phyloP scores from a whole-genome alignment of 2,888 invertebrate genomes.

The Polydesmus complanatus region DNA sequence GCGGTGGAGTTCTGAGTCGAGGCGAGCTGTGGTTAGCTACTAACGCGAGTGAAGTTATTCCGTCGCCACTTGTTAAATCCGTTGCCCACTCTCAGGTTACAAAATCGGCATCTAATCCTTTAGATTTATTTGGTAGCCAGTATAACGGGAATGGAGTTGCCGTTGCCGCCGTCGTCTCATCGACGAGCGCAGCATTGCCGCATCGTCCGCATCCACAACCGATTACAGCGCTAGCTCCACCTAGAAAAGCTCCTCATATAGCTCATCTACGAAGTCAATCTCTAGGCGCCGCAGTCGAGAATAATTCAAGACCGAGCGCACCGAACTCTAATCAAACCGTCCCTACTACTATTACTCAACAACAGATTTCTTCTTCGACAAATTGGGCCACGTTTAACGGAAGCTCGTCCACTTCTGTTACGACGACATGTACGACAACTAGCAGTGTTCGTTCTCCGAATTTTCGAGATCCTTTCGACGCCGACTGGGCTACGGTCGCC shows the following conservation, averaged over 20 bases:
- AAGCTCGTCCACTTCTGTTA: not conserved
- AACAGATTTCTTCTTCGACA: no score
- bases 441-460: not conserved
- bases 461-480: slow-evolving; percentile 57
- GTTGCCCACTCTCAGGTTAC: not conserved
- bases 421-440: not conserved
- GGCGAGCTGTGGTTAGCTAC: slow-evolving; percentile 22
- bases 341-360: slow-evolving; percentile 1
- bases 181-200: slow-evolving; percentile 18
- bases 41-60: slow-evolving; percentile 19
- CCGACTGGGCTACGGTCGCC: slow-evolving; percentile 62
- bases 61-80: not conserved
- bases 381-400: slow-evolving; percentile 12
- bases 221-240: slow-evolving; percentile 23
- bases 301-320: slow-evolving; percentile 15
- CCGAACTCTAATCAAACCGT: slow-evolving; percentile 9
- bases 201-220: slow-evolving; percentile 25
- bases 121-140: slow-evolving; percentile 18
- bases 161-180: not conserved
- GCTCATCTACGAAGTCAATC: slow-evolving; percentile 38
- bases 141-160: not conserved
- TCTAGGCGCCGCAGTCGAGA: slow-evolving; percentile 34
- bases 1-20: slow-evolving; percentile 5
- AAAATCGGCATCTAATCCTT: slow-evolving; percentile 17
- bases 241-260: slow-evolving; percentile 42